phyloP scores from a whole-genome alignment of 2,113 vertebrate genomes.

The Tragelaphus strepsiceros region DNA sequence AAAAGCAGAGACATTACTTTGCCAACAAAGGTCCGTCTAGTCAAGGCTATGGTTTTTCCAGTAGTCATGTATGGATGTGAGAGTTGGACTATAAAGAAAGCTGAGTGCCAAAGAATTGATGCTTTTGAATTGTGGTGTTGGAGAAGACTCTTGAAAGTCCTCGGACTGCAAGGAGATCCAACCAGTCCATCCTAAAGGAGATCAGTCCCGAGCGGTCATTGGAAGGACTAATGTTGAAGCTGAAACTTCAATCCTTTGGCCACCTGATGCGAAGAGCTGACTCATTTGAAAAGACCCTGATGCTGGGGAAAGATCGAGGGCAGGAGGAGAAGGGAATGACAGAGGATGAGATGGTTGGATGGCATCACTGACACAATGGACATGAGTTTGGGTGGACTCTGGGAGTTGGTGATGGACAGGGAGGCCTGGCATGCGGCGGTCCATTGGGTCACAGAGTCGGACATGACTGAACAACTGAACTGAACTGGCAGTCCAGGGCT shows the following conservation, averaged over 20 bases:
- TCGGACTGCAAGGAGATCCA: not conserved
- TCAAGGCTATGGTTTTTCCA: not conserved
- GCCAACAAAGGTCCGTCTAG: not conserved
- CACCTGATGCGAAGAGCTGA: not conserved
- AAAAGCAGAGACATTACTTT: not conserved
- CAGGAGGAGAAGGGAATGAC: not conserved
- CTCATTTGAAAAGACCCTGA: not conserved
- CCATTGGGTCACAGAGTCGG: fast-evolving
- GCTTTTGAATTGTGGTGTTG: not conserved
- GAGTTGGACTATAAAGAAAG: not conserved
- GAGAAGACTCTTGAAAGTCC: not conserved
- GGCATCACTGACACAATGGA: not conserved
- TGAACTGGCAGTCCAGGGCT: not conserved
- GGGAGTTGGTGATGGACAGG: not conserved
- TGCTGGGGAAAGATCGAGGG: not conserved
- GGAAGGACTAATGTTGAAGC: not conserved
- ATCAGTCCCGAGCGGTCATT: not conserved
- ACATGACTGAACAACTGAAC: not conserved
- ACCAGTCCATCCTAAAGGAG: not conserved
- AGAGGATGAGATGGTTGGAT: not conserved
- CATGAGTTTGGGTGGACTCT: not conserved
- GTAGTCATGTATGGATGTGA: not conserved
- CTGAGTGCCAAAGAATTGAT: not conserved
- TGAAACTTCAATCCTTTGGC: not conserved
- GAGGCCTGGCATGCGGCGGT: not conserved